These are phyloP conservation scores for Aldabrachelys gigantea DNA, from an alignment of 2,113 vertebrate genomes.

Conservation along the genomic window DNA sequence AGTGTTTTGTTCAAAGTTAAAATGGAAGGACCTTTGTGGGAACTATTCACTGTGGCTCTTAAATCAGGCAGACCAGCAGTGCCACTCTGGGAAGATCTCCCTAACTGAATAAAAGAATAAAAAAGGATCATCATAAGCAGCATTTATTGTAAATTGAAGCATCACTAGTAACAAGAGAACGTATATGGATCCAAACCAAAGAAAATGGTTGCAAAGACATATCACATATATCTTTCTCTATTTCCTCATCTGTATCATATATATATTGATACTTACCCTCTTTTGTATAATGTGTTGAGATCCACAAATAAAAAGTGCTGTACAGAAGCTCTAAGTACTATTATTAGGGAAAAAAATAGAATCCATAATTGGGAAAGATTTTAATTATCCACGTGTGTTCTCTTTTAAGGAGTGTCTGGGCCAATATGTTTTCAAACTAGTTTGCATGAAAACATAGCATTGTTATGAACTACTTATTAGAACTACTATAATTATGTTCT, in stretches of 20 bases:
- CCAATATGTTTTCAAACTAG: background rate
- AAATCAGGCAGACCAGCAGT: background rate
- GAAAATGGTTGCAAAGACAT: background rate
- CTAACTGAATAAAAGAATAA: background rate
- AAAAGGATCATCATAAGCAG: background rate
- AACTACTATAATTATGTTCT: too few species aligned
- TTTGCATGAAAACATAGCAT: background rate
- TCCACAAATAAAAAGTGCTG: background rate
- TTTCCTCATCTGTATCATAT: background rate
- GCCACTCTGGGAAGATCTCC: background rate
- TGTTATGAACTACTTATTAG: background rate
- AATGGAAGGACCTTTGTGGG: background rate
- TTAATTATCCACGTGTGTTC: background rate
- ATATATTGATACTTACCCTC: background rate
- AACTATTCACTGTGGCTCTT: background rate
- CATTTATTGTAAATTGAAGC: accelerated
- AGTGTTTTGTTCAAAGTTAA: background rate
- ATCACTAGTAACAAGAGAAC: background rate
- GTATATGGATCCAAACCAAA: background rate
- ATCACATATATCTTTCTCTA: background rate
- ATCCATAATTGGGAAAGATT: background rate
- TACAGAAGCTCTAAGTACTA: background rate
- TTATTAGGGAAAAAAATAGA: background rate
- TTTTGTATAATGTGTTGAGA: background rate
- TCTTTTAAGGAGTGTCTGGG: background rate